Base-by-base conservation (phyloP, 2,888 invertebrate species). In the Sesamia inferens region DNA sequence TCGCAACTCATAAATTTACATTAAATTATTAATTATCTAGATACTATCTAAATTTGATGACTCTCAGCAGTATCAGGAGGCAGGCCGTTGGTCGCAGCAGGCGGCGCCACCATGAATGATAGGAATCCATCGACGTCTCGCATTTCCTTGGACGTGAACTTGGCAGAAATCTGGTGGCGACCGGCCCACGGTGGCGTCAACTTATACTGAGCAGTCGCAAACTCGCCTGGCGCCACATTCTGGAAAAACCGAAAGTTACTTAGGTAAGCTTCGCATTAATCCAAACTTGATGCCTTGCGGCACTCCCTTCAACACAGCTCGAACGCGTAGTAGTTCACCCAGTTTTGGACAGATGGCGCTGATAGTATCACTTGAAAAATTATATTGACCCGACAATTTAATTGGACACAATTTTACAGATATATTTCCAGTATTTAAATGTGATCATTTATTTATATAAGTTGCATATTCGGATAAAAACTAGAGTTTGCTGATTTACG, bases 51-150 rank as follows among this genome's bases (percentile, higher is more conserved):
- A 71, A 93, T 88, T 81, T 91, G 90, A 74, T 91, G 85, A 51
- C 90, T 91, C 72, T 94, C 92, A 57, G 90, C 87, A 48, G 88
- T 85, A 55, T 94, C 93, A 14, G 88, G 80, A 2, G 91, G 85
- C 48, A 92, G 84, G 7, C 94, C 96, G 74, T 96, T 96, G 47
- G 94, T 90, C 48, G 94, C 96, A 24, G 92, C 89, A 24, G 94
- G 95, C 8, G 91, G 54, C 2, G 86, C 94, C 11, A 98, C 98
- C 93, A 97, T 97, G 85, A 98, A 97, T 68, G 97, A 97, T n/a
- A 97, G 92, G 93, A 98, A 98, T 2, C 99, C 99, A 89, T 99
- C 99, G 4, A 99, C 98, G 90, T 99, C 99, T 80, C 97, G 97
- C 86, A 99, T 96, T 92, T 99, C 98, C 87, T 98, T 98, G 16